Conservation (phyloP, 2,888 invertebrate genomes). For the Imbricaverruca yamaguchii region DNA sequence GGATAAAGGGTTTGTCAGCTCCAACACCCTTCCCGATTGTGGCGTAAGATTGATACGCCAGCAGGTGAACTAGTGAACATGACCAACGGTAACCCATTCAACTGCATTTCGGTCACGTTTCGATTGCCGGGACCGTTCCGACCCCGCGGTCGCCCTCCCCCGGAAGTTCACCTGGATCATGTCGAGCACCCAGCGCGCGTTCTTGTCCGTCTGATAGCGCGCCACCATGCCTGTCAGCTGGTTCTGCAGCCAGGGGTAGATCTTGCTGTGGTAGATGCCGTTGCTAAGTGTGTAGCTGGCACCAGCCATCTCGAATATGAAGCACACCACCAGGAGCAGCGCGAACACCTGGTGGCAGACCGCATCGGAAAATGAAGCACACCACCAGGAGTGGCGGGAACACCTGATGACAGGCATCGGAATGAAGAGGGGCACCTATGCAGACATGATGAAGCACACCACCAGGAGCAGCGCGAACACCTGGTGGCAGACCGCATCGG, state of each 20-base stretch:
- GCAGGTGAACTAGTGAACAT: too few relatives aligned
- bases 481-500: slow-evolving; percentile 38
- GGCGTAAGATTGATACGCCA: too few relatives aligned
- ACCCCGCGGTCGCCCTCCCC: too few relatives aligned
- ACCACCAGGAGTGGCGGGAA: slow-evolving; percentile 48
- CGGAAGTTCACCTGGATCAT: slow-evolving; percentile 64
- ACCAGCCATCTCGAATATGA: slow-evolving; percentile 63
- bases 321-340: slow-evolving; percentile 61
- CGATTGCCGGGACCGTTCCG: too few relatives aligned
- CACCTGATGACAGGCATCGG: slow-evolving; percentile 51
- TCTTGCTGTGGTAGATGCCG: slow-evolving; percentile 68
- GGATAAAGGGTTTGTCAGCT: too few relatives aligned
- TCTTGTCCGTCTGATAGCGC: slow-evolving; percentile 62
- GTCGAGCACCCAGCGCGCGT: slow-evolving; percentile 58
- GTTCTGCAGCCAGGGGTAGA: slow-evolving; percentile 66
- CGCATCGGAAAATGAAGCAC: too few relatives aligned
- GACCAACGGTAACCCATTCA: too few relatives aligned
- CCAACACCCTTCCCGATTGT: too few relatives aligned
- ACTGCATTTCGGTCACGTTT: too few relatives aligned
- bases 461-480: slow-evolving; percentile 70
- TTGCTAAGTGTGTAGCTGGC: slow-evolving; percentile 67
- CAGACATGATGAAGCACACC: too few relatives aligned
- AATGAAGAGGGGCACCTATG: too few relatives aligned
- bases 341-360: slow-evolving; percentile 53
- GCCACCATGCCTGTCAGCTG: slow-evolving; percentile 63